Base-by-base conservation (phyloP, 2,797 vertebrate genomes). In the Enteromius paludinosus region DNA sequence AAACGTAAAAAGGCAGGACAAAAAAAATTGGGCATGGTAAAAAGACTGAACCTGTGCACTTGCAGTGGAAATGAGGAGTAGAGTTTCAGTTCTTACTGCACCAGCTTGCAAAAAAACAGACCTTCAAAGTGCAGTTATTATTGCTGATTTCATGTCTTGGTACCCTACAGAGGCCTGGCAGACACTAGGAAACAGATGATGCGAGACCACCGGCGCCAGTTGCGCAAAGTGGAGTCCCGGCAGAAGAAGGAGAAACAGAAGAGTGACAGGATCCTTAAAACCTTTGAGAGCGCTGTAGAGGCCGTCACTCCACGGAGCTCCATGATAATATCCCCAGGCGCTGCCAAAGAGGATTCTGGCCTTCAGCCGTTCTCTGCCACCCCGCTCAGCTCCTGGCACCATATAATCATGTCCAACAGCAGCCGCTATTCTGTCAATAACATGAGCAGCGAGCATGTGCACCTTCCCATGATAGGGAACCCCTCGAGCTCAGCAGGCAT, bases 181-280 rank as follows among this genome's bases (percentile, higher is more conserved):
- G 95, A 96, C 86, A 96, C 95, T 41, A 92, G 95, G 80, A 96
- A 96, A 83, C 94, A 95, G 90, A 96, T 96, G 96, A 94, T 95
- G 93, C 91, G 90, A 76, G 93, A 96, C 86, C 94, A 96, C 84
- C 91, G 95, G 0, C 92, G 90, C 4, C 93, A 95, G 83, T 88
- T 95, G 56, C 92, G 90, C 30, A 95, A 95, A 88, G 91, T 93
- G 18, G 95, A 96, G 88, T 95, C 93, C 0, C 92, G 94, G 11
- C 94, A 96, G 89, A 95, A 95, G 87, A 96, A 96, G 83, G 96
- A 96, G 88, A 95, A 94, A 82, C 93, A 95, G 85, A 96, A 95
- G 87, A 94, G 93, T 14, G 94, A 96, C 1, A 93, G 93, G 43
- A 95, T 96, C 88, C 94, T 96, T 7, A 94, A 95, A 89, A 96